Evolutionary conservation across 2,888 invertebrate species (phyloP).

Genomic region (Nebria brevicollis): DNA sequence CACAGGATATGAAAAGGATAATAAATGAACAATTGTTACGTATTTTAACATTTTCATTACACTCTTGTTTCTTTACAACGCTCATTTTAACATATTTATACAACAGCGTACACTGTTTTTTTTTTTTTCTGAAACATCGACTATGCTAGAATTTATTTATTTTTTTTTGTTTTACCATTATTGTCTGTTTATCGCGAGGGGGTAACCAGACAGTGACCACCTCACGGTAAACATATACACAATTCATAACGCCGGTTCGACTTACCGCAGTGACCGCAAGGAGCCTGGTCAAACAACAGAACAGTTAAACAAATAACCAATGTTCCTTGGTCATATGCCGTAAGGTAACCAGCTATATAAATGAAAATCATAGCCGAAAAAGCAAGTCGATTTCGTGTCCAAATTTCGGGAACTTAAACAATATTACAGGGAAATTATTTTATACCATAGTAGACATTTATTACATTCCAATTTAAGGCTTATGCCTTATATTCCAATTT

Average conservation of each 20-base stretch:
- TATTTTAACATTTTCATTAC: conserved; percentile 59
- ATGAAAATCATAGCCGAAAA: conserved; percentile 15
- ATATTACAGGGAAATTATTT: background rate
- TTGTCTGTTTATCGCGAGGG: background rate
- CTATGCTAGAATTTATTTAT: conserved; percentile 32
- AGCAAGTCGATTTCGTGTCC: conserved; percentile 22
- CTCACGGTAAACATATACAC: conserved; percentile 2
- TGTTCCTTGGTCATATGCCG: conserved; percentile 9
- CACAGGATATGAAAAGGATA: background rate
- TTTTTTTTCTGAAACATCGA: conserved; percentile 44
- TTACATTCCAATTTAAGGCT: too few relatives aligned
- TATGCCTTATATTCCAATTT: too few relatives aligned
- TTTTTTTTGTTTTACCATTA: background rate
- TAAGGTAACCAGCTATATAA: background rate
- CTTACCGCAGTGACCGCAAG: conserved; percentile 3
- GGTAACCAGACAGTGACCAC: background rate
- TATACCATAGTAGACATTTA: too few relatives aligned
- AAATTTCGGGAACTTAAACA: background rate
- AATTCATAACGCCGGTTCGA: conserved; percentile 4
- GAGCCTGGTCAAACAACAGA: conserved; percentile 27
- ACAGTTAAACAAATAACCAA: conserved; percentile 41
- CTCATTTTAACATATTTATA: conserved; percentile 59
- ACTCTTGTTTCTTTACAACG: conserved; percentile 59
- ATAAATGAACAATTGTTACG: conserved; percentile 29
- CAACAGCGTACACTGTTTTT: conserved; percentile 56